Evolutionary conservation across 2,113 vertebrate species (phyloP), one percentile per base, ranked within the genome.

Genomic region (Archilochus colubris): DNA sequence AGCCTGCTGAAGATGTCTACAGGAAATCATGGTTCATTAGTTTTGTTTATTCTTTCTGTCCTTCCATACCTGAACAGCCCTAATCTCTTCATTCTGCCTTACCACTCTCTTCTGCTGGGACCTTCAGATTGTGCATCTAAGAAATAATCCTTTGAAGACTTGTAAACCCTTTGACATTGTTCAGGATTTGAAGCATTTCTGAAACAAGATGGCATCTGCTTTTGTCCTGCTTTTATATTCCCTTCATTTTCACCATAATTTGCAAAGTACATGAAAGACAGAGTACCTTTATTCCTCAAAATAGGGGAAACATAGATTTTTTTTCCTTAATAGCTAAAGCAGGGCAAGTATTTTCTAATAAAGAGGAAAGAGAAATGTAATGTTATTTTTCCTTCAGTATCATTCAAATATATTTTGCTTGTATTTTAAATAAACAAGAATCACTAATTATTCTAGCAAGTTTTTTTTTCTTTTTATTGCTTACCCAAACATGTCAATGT

Each of bases 371-470:
- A 66, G 23, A 70, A 66, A 70, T 21, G 12, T 69, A 69, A 89
- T 55, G 20, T 46, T 75, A 72, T 92, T 82, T 89, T 30, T 43
- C 43, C 74, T 75, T 28, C 33, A 89, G 43, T 40, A 63, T 33
- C 40, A 89, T 96, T 90, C 90, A 95, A 94, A 96, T 94, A 85
- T 80, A 94, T 88, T 85, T 77, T 96, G 77, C 79, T 69, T 89
- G 58, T 88, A 86, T 97, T 97, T 97, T 96, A 89, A 96, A 94
- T 95, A 90, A 96, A 73, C 88, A 89, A 91, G 79, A 75, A 80
- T 61, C 86, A 88, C 91, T 97, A 96, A 96, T 97, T 98, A 95
- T 96, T 93, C 91, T 90, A 86, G 94, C 78, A 91, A 63, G 54
- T 73, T 88, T 95, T 96, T 94, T 91, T 97, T 97, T 92, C 81